Conservation (phyloP, 2,888 invertebrate species). For the Miltochrista miniata region DNA sequence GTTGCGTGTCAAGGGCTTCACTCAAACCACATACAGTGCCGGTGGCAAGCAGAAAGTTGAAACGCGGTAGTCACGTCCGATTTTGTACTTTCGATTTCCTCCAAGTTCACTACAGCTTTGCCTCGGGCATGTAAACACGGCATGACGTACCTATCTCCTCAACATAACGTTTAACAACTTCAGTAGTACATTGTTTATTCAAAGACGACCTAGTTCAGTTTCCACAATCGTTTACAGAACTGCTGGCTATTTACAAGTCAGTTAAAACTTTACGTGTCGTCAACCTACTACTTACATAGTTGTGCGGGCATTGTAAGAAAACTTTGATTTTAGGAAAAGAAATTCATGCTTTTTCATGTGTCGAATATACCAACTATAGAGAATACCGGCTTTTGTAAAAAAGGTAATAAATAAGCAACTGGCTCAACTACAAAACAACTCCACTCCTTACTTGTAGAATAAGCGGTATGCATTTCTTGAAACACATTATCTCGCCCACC, state of each 20-base stretch:
- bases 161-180: constrained; percentile 19
- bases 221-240: constrained; percentile 19
- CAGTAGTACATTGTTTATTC: constrained; percentile 21
- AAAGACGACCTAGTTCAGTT: constrained; percentile 29
- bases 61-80: constrained; percentile 48
- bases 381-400: too few species aligned
- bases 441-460: too few species aligned
- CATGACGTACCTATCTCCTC: constrained; percentile 30
- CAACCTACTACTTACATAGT: too few species aligned
- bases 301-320: too few species aligned
- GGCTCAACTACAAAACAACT: too few species aligned
- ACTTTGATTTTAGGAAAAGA: too few species aligned
- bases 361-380: too few species aligned
- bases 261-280: constrained; percentile 3
- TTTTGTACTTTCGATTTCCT: constrained; percentile 63
- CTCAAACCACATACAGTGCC: constrained; percentile 37
- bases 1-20: constrained; percentile 24
- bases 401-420: too few species aligned
- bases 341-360: too few species aligned
- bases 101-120: constrained; percentile 17
- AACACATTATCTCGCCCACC: too few species aligned
- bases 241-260: constrained; percentile 24
- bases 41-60: constrained; percentile 37
- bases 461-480: too few species aligned
- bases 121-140: constrained; percentile 31